Base-by-base conservation (phyloP, 2,113 vertebrate species). In the Paedocypris sp. region DNA sequence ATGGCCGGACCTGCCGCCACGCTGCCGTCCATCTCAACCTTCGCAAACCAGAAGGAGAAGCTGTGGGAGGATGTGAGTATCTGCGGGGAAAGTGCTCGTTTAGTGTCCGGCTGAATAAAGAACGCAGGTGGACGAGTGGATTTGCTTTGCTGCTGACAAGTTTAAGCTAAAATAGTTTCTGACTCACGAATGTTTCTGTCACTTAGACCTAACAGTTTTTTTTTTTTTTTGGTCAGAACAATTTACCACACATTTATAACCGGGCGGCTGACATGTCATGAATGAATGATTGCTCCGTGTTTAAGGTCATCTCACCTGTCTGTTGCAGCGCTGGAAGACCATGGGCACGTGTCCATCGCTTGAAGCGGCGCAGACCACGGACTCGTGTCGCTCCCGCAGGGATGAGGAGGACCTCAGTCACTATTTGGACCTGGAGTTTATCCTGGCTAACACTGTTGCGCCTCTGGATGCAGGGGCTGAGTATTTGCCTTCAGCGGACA, bases 391-490 rank as follows among this genome's bases (percentile, higher is more conserved):
- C 33, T 57, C 67, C 0, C 85, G 78, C 69, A 90, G 82, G 54
- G 87, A 89, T 62, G 95, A 98, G 70, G 93, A 95, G 64, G 95
- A 98, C 68, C 89, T 98, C 73, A 91, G 91, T 77, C 76, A 83
- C n/a, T 87, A 73, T 51, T 85, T 87, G 62, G 95, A 98, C 72
- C 78, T 98, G 86, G 95, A 98, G 82, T 92, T 98, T 88, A 94
- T 98, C 79, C 86, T 98, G 66, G 87, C 93, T 64, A 86, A 88
- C 80, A 85, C 83, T 2, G 90, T 89, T 69, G 88, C 90, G 42
- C 79, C 75, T 3, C 48, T 62, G 3, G 10, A 56, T 16, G 46
- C 70, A 2, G 65, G 59, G 3, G 78, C 71, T 51, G 92, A 91
- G 6, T 88, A 86, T 36, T 68, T 79, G 1, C 56, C 71, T 22